These are phyloP conservation scores for Drosophila ogumai DNA, from an alignment of 1,140 invertebrate genomes.

Conservation along the genomic window DNA sequence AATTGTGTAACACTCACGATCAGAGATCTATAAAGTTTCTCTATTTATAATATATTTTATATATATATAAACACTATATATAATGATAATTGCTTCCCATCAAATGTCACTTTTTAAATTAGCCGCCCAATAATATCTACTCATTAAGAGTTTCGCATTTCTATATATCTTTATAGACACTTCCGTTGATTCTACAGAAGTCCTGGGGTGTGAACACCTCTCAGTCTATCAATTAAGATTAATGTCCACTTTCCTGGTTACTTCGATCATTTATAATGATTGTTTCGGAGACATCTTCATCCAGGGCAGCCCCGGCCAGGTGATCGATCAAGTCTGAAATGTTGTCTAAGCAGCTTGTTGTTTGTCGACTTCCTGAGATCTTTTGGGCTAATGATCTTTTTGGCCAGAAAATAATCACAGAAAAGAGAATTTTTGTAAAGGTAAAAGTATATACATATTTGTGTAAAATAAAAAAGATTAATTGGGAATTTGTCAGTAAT, in stretches of 20 bases:
- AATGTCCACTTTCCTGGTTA: conserved; percentile 40
- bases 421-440: not conserved
- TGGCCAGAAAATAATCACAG: conserved; percentile 10
- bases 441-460: not conserved
- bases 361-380: conserved; percentile 25
- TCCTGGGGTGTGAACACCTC: conserved; percentile 7
- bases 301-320: not conserved
- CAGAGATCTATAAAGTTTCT: not conserved
- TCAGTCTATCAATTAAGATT: conserved; percentile 70
- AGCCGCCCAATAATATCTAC: conserved; percentile 10
- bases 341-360: conserved; percentile 25
- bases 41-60: no score
- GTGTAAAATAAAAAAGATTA: not conserved
- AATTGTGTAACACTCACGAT: conserved; percentile 26
- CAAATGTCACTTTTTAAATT: conserved; percentile 27
- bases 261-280: conserved; percentile 47
- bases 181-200: conserved; percentile 37
- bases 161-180: conserved; percentile 34
- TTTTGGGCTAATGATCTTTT: conserved; percentile 48
- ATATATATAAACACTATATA: not conserved
- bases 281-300: conserved; percentile 45
- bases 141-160: conserved; percentile 18
- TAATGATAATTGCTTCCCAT: conserved; percentile 11
- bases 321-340: conserved; percentile 42
- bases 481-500: no score